These are phyloP conservation scores for Mnemiopsis leidyi DNA, from an alignment of 37 sponge, comb jelly and placozoan genomes.

Conservation along the genomic window DNA sequence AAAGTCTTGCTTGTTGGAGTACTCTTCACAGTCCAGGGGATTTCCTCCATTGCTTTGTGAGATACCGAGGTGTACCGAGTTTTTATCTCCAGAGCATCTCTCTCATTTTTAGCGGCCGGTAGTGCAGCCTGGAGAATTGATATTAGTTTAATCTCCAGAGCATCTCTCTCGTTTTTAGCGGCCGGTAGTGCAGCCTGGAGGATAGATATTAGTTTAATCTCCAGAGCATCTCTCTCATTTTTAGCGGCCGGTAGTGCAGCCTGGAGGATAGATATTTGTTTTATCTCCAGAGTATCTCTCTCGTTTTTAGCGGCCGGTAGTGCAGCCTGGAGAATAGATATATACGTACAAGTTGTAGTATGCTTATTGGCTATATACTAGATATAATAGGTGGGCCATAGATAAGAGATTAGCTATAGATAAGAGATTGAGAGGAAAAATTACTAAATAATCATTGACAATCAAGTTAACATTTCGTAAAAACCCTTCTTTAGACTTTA, in stretches of 20 bases:
- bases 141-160: background rate
- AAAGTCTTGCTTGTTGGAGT: background rate
- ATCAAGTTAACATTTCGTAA: no score
- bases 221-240: background rate
- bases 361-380: no score
- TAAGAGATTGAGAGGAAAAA: no score
- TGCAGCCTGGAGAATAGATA: background rate
- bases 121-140: background rate
- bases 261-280: background rate
- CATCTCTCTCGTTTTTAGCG: background rate
- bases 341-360: no score
- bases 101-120: background rate
- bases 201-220: no score
- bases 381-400: no score
- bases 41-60: background rate
- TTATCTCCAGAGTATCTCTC: background rate
- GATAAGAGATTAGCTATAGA: no score
- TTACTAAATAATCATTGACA: no score
- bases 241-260: background rate
- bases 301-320: background rate
- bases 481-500: no score
- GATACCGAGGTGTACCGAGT: constrained; percentile 14
- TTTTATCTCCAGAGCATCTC: background rate
- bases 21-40: background rate
- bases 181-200: background rate